These are phyloP conservation scores for Parapsyche elsis DNA, from an alignment of 1,140 invertebrate species.

Conservation along the genomic window DNA sequence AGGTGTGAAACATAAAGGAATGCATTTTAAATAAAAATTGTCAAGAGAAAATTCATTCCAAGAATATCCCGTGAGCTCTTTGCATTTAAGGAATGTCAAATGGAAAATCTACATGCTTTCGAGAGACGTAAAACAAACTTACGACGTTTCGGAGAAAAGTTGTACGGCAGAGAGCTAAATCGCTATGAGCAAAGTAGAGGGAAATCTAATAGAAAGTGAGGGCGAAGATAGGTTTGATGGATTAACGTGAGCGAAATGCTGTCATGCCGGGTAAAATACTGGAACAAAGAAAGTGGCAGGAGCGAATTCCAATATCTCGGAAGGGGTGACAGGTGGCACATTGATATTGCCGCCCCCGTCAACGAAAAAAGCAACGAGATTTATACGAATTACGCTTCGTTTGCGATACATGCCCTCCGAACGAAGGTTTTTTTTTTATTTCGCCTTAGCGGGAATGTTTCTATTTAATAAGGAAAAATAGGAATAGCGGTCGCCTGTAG, in stretches of 20 bases:
- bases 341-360: slow-evolving; percentile 27
- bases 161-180: no score
- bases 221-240: slow-evolving; percentile 27
- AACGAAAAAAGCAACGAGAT: slow-evolving; percentile 15
- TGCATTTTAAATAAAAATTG: background rate
- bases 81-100: no score
- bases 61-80: no score
- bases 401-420: no score
- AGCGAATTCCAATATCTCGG: slow-evolving; percentile 30
- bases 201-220: slow-evolving; percentile 28
- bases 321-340: slow-evolving; percentile 34
- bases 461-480: background rate
- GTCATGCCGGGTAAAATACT: slow-evolving; percentile 2
- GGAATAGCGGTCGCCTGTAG: background rate
- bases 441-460: no score
- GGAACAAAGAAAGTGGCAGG: slow-evolving; percentile 14
- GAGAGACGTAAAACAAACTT: no score
- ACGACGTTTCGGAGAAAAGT: no score
- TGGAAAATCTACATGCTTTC: no score
- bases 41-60: no score
- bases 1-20: background rate
- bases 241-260: slow-evolving; percentile 31
- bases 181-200: background rate
- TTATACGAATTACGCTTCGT: background rate
- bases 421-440: no score